Percentiles rank a stretch among this genome's conserved stretches.
Evolutionary conservation across 2,113 vertebrate species (phyloP).

Genomic region (Hypocryptadius cinnamomeus): DNA sequence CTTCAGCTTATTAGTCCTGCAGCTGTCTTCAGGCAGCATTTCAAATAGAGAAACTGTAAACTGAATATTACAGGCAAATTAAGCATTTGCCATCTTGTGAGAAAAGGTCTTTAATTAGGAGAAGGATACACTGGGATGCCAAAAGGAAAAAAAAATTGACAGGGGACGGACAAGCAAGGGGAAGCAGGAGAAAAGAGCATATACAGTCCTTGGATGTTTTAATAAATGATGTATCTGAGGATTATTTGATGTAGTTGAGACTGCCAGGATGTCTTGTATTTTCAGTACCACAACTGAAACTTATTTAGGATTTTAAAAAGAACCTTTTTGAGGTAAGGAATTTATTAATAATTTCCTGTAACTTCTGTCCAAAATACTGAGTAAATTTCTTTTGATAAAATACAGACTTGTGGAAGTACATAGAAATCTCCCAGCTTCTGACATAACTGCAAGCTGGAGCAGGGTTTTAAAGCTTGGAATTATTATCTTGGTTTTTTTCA

Average conservation of each 20-base stretch:
- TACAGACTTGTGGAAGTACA: background rate
- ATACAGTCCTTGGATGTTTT: slow-evolving; percentile 46
- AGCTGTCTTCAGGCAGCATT: background rate
- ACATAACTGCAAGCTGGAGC: background rate
- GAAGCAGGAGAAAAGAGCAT: slow-evolving; percentile 6
- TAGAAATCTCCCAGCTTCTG: background rate
- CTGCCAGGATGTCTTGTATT: slow-evolving; percentile 44
- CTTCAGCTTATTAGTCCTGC: background rate
- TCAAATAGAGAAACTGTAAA: slow-evolving; percentile 6
- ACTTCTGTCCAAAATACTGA: slow-evolving; percentile 33
- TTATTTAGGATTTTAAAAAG: slow-evolving; percentile 33
- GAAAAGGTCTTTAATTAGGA: slow-evolving; percentile 40
- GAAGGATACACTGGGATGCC: background rate
- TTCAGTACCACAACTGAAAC: slow-evolving; percentile 31
- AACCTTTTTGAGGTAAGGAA: slow-evolving; percentile 37
- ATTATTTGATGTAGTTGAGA: slow-evolving; percentile 47
- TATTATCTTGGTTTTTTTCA: background rate
- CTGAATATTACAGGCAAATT: slow-evolving; percentile 19
- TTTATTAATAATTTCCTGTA: slow-evolving; percentile 45
- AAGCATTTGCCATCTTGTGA: slow-evolving; percentile 42
- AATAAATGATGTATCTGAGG: slow-evolving; percentile 61
- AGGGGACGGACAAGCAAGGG: background rate
- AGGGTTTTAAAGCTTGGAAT: background rate
- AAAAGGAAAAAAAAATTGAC: slow-evolving; percentile 14
- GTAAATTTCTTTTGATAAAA: slow-evolving; percentile 41